phyloP scores from a whole-genome alignment of 2,888 invertebrate genomes.

The Drosophila yooni region DNA sequence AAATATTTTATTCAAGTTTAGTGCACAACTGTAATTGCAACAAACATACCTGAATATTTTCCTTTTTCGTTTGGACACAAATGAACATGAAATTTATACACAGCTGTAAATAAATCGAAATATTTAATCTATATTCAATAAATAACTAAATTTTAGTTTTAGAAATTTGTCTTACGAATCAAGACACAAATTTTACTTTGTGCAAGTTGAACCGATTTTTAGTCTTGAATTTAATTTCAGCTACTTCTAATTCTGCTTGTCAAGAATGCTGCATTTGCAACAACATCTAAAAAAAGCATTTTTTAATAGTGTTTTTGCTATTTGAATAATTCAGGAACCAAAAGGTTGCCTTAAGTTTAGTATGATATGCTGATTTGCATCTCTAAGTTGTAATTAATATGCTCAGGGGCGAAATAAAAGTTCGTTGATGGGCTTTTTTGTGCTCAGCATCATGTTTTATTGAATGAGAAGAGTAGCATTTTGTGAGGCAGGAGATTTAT shows the following conservation, averaged over 20 bases:
- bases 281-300: rapidly evolving
- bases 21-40: slow-evolving; percentile 39
- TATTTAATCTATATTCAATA: no score
- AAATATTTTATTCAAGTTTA: slow-evolving; percentile 55
- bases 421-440: not conserved
- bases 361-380: not conserved
- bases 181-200: not conserved
- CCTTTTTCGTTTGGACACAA: not conserved
- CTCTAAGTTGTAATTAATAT: not conserved
- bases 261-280: not conserved
- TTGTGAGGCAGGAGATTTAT: slow-evolving; percentile 21
- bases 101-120: not conserved
- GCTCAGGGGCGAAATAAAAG: slow-evolving; percentile 4
- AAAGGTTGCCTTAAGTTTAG: not conserved
- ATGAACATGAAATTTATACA: not conserved
- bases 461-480: not conserved
- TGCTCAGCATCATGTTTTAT: not conserved
- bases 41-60: slow-evolving; percentile 1
- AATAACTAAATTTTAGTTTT: not conserved
- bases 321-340: not conserved
- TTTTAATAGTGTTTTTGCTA: not conserved
- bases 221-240: not conserved
- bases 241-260: not conserved
- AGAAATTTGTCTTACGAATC: not conserved
- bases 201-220: not conserved